Evolutionary conservation across 1,140 invertebrate species (phyloP), one percentile per base, ranked within the genome.

Genomic region (Leucophenga varia): DNA sequence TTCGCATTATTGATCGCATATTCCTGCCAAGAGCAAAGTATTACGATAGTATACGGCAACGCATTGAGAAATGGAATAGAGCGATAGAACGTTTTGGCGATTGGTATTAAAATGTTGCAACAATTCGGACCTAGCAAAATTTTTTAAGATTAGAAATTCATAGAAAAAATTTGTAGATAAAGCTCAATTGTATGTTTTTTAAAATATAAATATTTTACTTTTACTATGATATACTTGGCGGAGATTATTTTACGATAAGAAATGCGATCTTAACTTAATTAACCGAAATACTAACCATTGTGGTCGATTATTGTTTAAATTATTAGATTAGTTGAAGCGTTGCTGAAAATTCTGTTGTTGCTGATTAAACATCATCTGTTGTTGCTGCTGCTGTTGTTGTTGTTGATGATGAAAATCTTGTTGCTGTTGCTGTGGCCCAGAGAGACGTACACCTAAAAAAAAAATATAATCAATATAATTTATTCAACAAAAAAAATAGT

Each of bases 261-360:
- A 25, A 5, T 5, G 22, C 22, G 10, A 25, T 25, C 10, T 5
- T 6, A 25, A 25, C 5, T 25, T 5, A 25, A 35, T 35, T 35
- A 35, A 35, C 13, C 9, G 16, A 37, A 37, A 37, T 37, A 18
- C 35, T 37, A 16, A 17, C 6, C n/a, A n/a, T n/a, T n/a, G n/a
- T n/a, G n/a, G n/a, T n/a, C 22, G 10, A 25, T 25, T 6, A 25
- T 25, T 25, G 22, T 25, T 25, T 25, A 25, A 25, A 25, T 6
- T 25, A 25, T 25, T 6, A 25, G 48, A 25, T 57, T 45, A 67
- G 54, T 67, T 67, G 28, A 80, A 82, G 45, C 83, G 72, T 54
- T 86, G 84, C 57, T 85, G 82, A 59, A 84, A 85, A 63, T 82
- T 84, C 47, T 81, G 79, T 51, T 85, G 83, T 59, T 80, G 79